These are phyloP conservation scores for Dendrolimus pini DNA, from an alignment of 2,888 invertebrate genomes.

Conservation along the genomic window DNA sequence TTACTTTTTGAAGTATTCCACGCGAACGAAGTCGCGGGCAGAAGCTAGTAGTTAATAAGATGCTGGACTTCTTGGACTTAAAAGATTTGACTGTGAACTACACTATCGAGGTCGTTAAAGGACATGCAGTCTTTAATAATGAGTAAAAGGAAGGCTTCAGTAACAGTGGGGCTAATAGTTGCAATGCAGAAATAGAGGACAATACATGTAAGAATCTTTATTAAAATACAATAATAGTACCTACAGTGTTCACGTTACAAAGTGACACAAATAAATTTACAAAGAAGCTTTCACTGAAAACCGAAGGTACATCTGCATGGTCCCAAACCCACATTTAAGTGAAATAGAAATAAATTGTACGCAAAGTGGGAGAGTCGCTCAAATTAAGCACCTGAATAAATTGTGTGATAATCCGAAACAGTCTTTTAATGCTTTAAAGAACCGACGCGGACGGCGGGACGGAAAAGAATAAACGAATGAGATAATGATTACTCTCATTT, in stretches of 20 bases:
- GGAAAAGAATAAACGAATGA: constrained; percentile 60
- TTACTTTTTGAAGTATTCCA: too few relatives aligned
- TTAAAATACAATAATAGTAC: too few relatives aligned
- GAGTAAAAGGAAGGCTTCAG: too few relatives aligned
- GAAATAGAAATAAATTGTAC: constrained; percentile 72
- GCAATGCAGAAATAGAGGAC: too few relatives aligned
- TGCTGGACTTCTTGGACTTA: too few relatives aligned
- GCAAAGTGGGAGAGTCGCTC: constrained; percentile 67
- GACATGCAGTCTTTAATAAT: too few relatives aligned
- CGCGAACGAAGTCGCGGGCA: too few relatives aligned
- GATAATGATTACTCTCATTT: constrained; percentile 74
- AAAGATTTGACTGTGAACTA: too few relatives aligned
- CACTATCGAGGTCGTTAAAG: too few relatives aligned
- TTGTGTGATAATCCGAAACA: constrained; percentile 72
- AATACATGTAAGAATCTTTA: too few relatives aligned
- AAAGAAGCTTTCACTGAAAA: constrained; percentile 47
- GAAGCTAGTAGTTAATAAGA: too few relatives aligned
- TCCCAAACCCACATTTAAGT: constrained; percentile 54
- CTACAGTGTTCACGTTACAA: background rate
- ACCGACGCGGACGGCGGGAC: constrained; percentile 49
- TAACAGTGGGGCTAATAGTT: too few relatives aligned
- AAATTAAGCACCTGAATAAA: constrained; percentile 77
- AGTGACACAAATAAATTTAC: constrained; percentile 18
- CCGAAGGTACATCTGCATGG: constrained; percentile 55
- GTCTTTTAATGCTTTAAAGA: constrained; percentile 69